Percentiles rank a stretch among this genome's conserved stretches.
phyloP scores from a whole-genome alignment of 2,888 invertebrate genomes.

The Tachystola acroxantha region DNA sequence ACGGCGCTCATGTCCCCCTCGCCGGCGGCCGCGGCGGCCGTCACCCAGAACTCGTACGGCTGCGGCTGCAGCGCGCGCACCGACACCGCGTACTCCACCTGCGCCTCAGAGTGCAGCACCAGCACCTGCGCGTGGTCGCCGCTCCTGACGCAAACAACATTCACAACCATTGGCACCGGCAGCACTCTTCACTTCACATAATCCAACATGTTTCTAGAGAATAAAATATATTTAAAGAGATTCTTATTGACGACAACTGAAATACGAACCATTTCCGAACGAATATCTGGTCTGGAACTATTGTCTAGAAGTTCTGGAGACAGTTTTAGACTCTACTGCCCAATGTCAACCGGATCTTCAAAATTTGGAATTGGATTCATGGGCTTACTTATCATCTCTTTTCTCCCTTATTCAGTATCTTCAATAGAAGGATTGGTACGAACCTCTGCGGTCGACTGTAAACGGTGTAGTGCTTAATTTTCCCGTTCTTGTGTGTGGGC shows the following conservation, averaged over 20 bases:
- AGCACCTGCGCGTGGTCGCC: conserved; percentile 57
- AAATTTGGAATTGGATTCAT: too few relatives aligned
- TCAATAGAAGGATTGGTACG: too few relatives aligned
- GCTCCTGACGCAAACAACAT: conserved; percentile 38
- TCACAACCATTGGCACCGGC: not conserved
- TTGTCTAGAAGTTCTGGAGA: too few relatives aligned
- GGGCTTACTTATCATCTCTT: too few relatives aligned
- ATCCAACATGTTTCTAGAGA: too few relatives aligned
- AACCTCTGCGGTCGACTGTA: conserved; percentile 81
- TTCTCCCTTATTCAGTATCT: too few relatives aligned
- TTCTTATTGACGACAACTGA: too few relatives aligned
- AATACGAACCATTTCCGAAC: too few relatives aligned
- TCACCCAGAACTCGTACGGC: conserved; percentile 92
- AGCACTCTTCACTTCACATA: not conserved
- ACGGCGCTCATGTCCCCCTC: conserved; percentile 86
- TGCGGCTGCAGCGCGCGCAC: conserved; percentile 84
- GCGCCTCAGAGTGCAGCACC: conserved; percentile 39
- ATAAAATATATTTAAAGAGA: not conserved
- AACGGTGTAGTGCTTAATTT: conserved; percentile 89
- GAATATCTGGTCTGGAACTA: too few relatives aligned
- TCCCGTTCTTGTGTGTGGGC: conserved; percentile 88
- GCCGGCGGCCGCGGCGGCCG: conserved; percentile 84
- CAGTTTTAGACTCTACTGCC: too few relatives aligned
- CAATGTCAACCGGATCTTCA: too few relatives aligned
- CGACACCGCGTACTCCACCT: conserved; percentile 71